Evolutionary conservation across 2,113 vertebrate species (phyloP).

Genomic region (Peucedramus taeniatus): DNA sequence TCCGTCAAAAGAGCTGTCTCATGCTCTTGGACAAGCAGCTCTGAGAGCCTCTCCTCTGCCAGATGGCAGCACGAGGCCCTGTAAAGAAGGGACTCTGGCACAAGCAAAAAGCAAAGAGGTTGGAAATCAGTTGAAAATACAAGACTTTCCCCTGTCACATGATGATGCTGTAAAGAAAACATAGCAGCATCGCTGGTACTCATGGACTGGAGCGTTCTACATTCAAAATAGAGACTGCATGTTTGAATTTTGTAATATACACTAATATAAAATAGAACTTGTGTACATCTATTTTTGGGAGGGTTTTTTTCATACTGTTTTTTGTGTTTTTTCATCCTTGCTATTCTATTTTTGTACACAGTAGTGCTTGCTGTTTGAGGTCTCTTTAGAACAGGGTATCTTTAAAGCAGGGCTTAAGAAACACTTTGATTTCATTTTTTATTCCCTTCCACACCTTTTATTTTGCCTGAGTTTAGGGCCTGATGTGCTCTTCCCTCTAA

Average conservation of each 20-base stretch:
- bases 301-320: conserved; percentile 65
- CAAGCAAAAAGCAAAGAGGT: conserved; percentile 30
- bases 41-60: conserved; percentile 39
- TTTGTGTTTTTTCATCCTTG: conserved; percentile 70
- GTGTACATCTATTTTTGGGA: conserved; percentile 72
- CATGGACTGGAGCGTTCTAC: conserved; percentile 18
- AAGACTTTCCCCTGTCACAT: conserved; percentile 67
- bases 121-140: conserved; percentile 58
- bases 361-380: conserved; percentile 57
- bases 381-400: conserved; percentile 70
- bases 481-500: neutral
- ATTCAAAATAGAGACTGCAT: conserved; percentile 61
- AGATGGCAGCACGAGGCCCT: conserved; percentile 37
- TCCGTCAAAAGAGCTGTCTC: neutral
- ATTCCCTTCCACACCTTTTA: neutral
- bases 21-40: conserved; percentile 31
- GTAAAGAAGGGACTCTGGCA: conserved; percentile 8
- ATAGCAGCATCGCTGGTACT: conserved; percentile 73
- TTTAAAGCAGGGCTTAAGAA: conserved; percentile 61
- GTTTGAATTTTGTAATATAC: conserved; percentile 69
- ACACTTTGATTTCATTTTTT: neutral
- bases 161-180: conserved; percentile 79
- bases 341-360: conserved; percentile 70
- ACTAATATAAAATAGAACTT: conserved; percentile 69
- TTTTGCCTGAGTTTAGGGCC: conserved; percentile 5